These are phyloP conservation scores for Micropoecilia bifurca DNA, from an alignment of 2,797 vertebrate species.

Conservation along the genomic window DNA sequence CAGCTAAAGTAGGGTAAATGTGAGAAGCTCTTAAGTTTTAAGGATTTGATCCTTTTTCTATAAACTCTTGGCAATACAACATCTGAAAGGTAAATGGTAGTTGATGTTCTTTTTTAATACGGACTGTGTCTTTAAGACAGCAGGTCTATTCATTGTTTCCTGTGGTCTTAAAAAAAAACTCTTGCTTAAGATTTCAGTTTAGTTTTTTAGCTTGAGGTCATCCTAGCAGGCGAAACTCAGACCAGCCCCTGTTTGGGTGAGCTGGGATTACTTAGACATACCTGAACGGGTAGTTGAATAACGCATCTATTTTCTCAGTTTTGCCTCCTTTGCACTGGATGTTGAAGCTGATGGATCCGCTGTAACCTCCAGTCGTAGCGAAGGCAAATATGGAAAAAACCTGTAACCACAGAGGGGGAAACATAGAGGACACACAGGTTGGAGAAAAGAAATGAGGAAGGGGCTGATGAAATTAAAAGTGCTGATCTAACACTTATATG, in stretches of 20 bases:
- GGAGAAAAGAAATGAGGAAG: neutral
- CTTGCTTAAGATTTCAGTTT: neutral
- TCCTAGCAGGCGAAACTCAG: neutral
- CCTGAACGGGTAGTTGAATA: slow-evolving; percentile 89
- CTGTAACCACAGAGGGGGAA: slow-evolving; percentile 65
- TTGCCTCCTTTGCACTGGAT: slow-evolving; percentile 64
- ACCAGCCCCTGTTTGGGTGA: neutral
- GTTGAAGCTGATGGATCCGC: slow-evolving; percentile 78
- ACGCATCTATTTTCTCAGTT: slow-evolving; percentile 39
- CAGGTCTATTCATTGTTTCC: neutral
- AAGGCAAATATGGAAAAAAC: slow-evolving; percentile 95
- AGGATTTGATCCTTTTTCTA: neutral
- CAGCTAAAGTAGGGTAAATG: neutral
- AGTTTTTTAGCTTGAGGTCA: neutral
- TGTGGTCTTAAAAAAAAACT: neutral
- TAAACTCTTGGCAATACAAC: neutral
- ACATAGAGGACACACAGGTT: slow-evolving; percentile 1
- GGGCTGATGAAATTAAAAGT: neutral
- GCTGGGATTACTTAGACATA: slow-evolving; percentile 34
- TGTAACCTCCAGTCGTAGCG: slow-evolving; percentile 89
- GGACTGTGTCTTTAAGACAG: neutral
- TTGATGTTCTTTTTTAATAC: neutral
- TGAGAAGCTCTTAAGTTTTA: neutral
- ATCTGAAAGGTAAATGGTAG: neutral
- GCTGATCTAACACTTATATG: neutral